phyloP scores from a whole-genome alignment of 2,888 invertebrate genomes.

The Odontomyia ornata region DNA sequence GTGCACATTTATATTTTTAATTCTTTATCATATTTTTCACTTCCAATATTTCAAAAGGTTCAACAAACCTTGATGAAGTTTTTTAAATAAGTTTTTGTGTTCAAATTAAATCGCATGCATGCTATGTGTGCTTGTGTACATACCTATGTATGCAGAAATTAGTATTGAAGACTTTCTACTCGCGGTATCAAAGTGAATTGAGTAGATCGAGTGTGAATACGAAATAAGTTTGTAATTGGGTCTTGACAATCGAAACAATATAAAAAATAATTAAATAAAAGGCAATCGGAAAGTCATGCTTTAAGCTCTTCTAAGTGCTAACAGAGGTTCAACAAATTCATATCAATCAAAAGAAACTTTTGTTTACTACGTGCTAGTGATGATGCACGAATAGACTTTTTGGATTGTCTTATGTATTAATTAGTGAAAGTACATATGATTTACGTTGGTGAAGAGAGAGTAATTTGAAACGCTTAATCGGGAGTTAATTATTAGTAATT shows the following conservation, averaged over 20 bases:
- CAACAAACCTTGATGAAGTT: slow-evolving; percentile 37
- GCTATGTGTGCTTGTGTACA: no score
- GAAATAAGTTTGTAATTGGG: slow-evolving; percentile 37
- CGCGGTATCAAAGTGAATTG: neutral
- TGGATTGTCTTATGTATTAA: neutral
- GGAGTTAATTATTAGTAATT: no score
- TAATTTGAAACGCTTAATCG: neutral
- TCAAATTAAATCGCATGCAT: slow-evolving; percentile 23
- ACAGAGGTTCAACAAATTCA: neutral
- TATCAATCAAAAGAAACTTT: neutral
- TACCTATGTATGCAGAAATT: no score
- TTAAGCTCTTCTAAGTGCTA: neutral
- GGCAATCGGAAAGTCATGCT: slow-evolving; percentile 1
- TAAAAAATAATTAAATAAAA: neutral
- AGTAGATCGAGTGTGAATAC: neutral
- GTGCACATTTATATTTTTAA: neutral
- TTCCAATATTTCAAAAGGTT: slow-evolving; percentile 20
- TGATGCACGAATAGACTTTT: neutral
- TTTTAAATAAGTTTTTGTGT: neutral
- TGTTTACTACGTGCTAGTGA: neutral
- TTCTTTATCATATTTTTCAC: neutral
- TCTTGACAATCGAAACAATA: slow-evolving; percentile 4
- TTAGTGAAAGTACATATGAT: slow-evolving; percentile 25
- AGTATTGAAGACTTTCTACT: slow-evolving; percentile 14
- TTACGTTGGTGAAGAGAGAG: neutral